Conservation (phyloP, 2,113 vertebrate species). For the Helogale parvula region DNA sequence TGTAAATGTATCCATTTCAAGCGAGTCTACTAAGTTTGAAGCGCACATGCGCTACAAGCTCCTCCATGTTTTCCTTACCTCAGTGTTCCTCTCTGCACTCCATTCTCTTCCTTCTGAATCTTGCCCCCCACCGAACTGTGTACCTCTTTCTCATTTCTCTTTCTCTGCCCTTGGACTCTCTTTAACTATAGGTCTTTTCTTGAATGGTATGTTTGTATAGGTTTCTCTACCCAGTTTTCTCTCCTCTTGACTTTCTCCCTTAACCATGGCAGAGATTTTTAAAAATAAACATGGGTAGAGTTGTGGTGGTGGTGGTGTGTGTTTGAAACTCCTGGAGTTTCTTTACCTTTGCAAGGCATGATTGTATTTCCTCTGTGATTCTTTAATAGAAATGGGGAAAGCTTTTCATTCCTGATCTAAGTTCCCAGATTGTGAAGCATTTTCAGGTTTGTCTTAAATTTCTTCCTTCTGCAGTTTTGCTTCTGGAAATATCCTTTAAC, state of each 20-base stretch:
- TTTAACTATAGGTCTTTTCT: neutral
- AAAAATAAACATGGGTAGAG: neutral
- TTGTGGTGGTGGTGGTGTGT: too few relatives aligned
- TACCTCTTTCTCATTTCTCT: neutral
- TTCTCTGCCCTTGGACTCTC: neutral
- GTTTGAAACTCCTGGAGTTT: neutral
- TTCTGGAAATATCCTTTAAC: neutral
- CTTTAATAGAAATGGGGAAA: neutral
- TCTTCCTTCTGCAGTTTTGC: neutral
- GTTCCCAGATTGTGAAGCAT: neutral
- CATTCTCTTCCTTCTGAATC: neutral
- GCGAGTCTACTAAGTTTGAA: neutral
- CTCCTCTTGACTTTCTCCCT: neutral
- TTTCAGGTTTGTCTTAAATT: neutral
- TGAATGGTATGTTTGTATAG: neutral
- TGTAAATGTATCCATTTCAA: neutral
- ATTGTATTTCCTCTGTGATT: neutral
- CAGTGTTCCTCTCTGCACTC: neutral
- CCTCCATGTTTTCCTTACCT: neutral
- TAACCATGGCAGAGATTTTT: neutral
- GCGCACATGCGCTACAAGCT: neutral
- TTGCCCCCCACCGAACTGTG: neutral
- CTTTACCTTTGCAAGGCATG: neutral
- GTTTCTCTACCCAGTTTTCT: neutral
- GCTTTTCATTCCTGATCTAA: neutral